These are phyloP conservation scores for Dolichallabes microphthalmus DNA, from an alignment of 2,113 vertebrate species.

Conservation along the genomic window DNA sequence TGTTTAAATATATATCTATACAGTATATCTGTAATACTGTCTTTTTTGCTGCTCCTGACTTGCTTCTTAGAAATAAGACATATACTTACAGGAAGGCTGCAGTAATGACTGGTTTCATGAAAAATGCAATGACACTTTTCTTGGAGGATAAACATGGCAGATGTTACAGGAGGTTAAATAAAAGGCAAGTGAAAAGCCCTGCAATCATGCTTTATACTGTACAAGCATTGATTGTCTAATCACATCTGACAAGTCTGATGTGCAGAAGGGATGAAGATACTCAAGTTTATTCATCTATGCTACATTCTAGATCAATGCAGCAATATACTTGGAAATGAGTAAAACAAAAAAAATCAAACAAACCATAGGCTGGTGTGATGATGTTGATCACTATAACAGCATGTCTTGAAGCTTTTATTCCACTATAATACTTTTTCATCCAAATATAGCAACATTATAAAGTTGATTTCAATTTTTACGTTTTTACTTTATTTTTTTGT, in stretches of 20 bases:
- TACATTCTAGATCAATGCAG: neutral
- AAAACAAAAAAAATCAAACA: neutral
- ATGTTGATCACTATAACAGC: neutral
- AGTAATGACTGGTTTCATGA: neutral
- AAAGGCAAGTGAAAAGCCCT: conserved; percentile 35
- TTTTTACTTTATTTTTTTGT: too few relatives aligned
- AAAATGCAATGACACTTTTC: neutral
- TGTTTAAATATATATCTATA: too few relatives aligned
- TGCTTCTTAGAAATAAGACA: neutral
- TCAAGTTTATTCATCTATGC: neutral
- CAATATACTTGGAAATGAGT: neutral
- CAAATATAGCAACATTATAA: neutral
- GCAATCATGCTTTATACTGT: conserved; percentile 54
- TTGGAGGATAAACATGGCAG: neutral
- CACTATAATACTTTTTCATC: neutral
- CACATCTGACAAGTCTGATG: conserved; percentile 40
- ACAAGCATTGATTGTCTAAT: conserved; percentile 53
- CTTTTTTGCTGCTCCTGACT: neutral
- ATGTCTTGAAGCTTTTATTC: neutral
- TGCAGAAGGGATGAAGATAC: neutral
- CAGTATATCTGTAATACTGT: too few relatives aligned
- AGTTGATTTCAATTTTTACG: too few relatives aligned
- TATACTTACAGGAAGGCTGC: neutral
- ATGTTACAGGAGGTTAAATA: conserved; percentile 38
- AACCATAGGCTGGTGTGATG: neutral